These are phyloP conservation scores for Magallana nippona DNA, from an alignment of 2,888 invertebrate genomes.

Conservation along the genomic window DNA sequence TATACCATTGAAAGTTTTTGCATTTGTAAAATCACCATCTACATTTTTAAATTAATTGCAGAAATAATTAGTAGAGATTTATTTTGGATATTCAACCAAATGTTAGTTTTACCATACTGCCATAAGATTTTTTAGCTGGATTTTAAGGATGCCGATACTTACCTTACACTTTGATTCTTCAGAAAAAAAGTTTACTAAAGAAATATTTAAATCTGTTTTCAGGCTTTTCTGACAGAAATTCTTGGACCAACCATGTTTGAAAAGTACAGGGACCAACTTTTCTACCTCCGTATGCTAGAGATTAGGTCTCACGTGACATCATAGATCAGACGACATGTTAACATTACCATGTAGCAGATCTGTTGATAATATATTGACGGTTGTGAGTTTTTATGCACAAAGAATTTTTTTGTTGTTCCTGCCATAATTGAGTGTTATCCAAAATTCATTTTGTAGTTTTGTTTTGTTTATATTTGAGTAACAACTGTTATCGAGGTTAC, in stretches of 20 bases:
- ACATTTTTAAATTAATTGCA: background rate
- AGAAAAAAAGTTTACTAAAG: no score
- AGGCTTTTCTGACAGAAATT: conserved; percentile 55
- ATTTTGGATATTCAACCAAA: background rate
- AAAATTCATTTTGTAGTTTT: no score
- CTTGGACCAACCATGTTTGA: conserved; percentile 58
- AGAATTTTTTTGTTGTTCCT: background rate
- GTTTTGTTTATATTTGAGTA: no score
- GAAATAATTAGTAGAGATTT: no score
- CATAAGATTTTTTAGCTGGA: no score
- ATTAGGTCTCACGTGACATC: conserved; percentile 34
- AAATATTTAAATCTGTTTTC: conserved; percentile 31
- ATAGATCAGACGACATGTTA: background rate
- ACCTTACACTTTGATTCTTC: no score
- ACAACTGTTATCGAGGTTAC: no score
- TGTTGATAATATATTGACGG: no score
- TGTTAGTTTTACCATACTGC: background rate
- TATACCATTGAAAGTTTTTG: background rate
- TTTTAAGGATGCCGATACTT: no score
- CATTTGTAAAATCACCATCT: background rate
- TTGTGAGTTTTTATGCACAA: background rate
- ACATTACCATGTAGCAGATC: no score
- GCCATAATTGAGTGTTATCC: no score
- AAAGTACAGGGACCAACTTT: conserved; percentile 56
- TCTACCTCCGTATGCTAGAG: conserved; percentile 55